Evolutionary conservation across 2,888 invertebrate genomes (phyloP).

Genomic region (Brachyptera putata): DNA sequence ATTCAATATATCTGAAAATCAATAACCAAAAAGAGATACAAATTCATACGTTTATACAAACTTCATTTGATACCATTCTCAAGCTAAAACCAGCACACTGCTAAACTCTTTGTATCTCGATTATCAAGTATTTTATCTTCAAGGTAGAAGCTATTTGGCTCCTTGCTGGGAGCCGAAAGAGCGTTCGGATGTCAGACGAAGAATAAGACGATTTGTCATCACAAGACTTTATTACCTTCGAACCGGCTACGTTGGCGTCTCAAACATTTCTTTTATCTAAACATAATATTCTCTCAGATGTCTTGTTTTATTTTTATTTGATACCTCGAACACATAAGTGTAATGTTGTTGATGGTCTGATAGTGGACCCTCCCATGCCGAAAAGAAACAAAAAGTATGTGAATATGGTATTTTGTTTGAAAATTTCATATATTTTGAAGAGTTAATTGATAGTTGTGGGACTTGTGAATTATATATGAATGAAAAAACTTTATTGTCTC

Average conservation of each 20-base stretch:
- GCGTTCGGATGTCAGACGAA: neutral
- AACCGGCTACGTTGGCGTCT: slow-evolving; percentile 2
- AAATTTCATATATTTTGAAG: too few relatives aligned
- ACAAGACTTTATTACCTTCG: slow-evolving; percentile 12
- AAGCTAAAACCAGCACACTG: too few relatives aligned
- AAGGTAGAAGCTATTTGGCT: neutral
- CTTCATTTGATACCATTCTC: too few relatives aligned
- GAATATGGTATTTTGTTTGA: too few relatives aligned
- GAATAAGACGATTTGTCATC: slow-evolving; percentile 14
- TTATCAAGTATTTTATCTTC: too few relatives aligned
- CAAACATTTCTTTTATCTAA: slow-evolving; percentile 3
- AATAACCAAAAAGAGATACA: too few relatives aligned
- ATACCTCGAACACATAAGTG: slow-evolving; percentile 5
- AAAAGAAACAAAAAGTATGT: neutral
- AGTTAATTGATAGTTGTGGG: too few relatives aligned
- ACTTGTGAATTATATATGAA: too few relatives aligned
- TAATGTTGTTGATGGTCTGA: neutral
- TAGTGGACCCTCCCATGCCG: neutral
- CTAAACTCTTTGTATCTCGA: too few relatives aligned
- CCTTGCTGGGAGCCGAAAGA: neutral
- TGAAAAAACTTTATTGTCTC: too few relatives aligned
- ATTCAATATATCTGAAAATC: too few relatives aligned
- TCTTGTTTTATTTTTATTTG: slow-evolving; percentile 5
- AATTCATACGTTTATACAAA: too few relatives aligned
- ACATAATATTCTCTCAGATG: neutral